phyloP scores from a whole-genome alignment of 1,140 invertebrate species.

The Andrena cerasifolii region DNA sequence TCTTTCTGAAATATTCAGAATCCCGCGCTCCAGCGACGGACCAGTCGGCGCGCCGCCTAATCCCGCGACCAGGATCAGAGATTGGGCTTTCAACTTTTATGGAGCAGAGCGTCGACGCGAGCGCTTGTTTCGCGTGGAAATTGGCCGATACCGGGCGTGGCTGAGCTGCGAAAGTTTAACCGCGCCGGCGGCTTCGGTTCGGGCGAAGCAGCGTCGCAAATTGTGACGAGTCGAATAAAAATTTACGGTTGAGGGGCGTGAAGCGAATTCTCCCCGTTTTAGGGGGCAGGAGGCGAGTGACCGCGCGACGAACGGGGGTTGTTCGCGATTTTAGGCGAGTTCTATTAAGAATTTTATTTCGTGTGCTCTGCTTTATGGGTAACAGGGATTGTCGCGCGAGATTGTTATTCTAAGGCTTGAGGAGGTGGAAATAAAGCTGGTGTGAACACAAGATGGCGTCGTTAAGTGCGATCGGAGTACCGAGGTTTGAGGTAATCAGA shows the following conservation, averaged over 20 bases:
- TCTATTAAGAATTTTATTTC: slow-evolving; percentile 21
- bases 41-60: neutral
- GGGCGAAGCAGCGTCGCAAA: neutral
- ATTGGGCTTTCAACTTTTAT: slow-evolving; percentile 3
- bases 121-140: neutral
- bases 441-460: neutral
- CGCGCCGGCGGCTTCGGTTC: neutral
- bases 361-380: neutral
- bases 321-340: neutral
- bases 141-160: neutral
- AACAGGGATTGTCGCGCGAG: slow-evolving; percentile 1
- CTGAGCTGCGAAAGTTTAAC: neutral
- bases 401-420: neutral
- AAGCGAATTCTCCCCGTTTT: slow-evolving; percentile 6
- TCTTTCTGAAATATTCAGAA: slow-evolving; percentile 62
- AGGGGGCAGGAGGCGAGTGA: neutral
- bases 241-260: neutral
- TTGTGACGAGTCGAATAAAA: neutral
- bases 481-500: neutral
- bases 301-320: neutral
- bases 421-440: neutral
- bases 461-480: neutral
- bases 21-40: neutral
- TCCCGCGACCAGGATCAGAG: neutral
- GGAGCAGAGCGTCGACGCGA: neutral